A percentile compares a stretch with the other conserved stretches of the same genome.
These are phyloP conservation scores for Meles meles DNA, from an alignment of 2,113 vertebrate genomes.

Conservation along the genomic window DNA sequence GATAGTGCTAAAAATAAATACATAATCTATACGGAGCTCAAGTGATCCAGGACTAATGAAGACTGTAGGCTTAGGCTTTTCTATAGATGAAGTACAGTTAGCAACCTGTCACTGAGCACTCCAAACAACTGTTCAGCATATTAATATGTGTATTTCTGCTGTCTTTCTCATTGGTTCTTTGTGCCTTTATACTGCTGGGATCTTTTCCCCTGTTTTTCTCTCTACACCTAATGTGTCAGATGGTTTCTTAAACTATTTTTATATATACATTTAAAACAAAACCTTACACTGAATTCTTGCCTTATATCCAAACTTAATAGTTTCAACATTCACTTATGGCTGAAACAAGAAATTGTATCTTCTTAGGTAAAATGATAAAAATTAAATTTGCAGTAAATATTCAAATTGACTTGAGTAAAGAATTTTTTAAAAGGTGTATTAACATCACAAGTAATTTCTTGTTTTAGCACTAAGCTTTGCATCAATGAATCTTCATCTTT, in stretches of 20 bases:
- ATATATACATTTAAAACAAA: neutral
- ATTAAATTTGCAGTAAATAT: conserved; percentile 4
- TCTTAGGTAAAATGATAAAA: neutral
- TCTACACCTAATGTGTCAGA: neutral
- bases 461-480: neutral
- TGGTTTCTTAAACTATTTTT: neutral
- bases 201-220: neutral
- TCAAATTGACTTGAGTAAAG: neutral
- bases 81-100: neutral
- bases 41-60: neutral
- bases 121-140: neutral
- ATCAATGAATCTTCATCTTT: neutral
- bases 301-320: neutral
- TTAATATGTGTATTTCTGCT: neutral
- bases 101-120: neutral
- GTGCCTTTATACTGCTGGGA: neutral
- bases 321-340: neutral
- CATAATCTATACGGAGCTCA: neutral
- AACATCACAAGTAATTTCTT: neutral
- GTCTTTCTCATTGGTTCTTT: neutral
- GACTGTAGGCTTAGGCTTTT: neutral
- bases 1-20: conserved; percentile 24
- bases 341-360: neutral
- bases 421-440: neutral
- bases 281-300: neutral